phyloP scores from a whole-genome alignment of 1,140 invertebrate species.

The Micrasema minimum region DNA sequence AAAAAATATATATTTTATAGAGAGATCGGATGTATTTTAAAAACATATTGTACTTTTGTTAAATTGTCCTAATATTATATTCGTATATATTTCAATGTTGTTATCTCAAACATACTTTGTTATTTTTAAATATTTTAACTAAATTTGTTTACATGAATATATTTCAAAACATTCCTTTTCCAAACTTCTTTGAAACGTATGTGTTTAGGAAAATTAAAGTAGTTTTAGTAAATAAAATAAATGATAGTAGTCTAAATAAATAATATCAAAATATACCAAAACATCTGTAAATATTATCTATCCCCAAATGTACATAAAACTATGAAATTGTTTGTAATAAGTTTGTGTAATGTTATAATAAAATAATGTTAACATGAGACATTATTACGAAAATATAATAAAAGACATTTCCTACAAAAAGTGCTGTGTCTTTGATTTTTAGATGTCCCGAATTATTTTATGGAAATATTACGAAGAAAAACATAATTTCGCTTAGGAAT shows the following conservation, averaged over 20 bases:
- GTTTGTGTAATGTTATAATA: conserved; percentile 41
- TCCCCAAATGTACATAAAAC: conserved; percentile 22
- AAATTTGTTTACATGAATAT: too few relatives aligned
- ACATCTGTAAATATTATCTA: conserved; percentile 38
- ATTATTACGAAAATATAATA: too few relatives aligned
- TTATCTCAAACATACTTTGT: too few relatives aligned
- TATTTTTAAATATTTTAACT: too few relatives aligned
- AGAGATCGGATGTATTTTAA: conserved; percentile 10
- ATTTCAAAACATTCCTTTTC: too few relatives aligned
- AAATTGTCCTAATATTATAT: too few relatives aligned
- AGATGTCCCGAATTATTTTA: background rate
- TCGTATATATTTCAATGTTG: too few relatives aligned
- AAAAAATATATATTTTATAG: conserved; percentile 29
- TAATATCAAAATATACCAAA: conserved; percentile 35
- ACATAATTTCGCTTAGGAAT: background rate
- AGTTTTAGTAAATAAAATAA: conserved; percentile 12
- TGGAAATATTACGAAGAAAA: conserved; percentile 7
- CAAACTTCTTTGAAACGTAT: background rate
- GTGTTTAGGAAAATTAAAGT: background rate
- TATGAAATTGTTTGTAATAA: conserved; percentile 40
- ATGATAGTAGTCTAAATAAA: conserved; percentile 27
- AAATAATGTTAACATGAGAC: too few relatives aligned
- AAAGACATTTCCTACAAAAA: background rate
- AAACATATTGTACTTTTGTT: background rate
- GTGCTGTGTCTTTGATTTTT: background rate